A percentile compares a stretch with the other conserved stretches of the same genome.
phyloP scores from a whole-genome alignment of 1,140 invertebrate genomes.

The Sycophaga agraensis region DNA sequence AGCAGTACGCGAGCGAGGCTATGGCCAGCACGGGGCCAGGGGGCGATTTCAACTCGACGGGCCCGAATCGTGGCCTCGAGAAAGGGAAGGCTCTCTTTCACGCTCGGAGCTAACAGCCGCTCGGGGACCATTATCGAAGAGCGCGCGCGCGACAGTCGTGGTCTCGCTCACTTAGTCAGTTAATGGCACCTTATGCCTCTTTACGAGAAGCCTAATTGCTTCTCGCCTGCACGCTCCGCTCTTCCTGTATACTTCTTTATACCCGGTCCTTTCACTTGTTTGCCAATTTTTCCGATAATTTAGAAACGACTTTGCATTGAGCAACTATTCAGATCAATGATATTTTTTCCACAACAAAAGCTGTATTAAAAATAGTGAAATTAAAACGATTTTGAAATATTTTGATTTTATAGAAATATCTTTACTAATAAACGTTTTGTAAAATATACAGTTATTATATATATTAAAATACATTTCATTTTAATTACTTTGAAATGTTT shows the following conservation, averaged over 20 bases:
- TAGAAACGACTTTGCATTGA: too few relatives aligned
- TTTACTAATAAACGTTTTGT: too few relatives aligned
- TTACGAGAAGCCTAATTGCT: slow-evolving; percentile 27
- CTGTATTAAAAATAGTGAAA: too few relatives aligned
- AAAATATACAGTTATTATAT: too few relatives aligned
- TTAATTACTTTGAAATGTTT: too few relatives aligned
- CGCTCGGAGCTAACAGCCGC: slow-evolving; percentile 41
- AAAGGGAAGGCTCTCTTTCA: slow-evolving; percentile 29
- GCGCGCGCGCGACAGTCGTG: slow-evolving; percentile 19
- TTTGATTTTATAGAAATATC: too few relatives aligned
- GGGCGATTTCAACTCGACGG: slow-evolving; percentile 29
- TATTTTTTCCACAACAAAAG: too few relatives aligned
- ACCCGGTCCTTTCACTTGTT: too few relatives aligned
- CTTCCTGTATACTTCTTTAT: not conserved
- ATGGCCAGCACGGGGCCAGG: not conserved
- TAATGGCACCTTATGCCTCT: slow-evolving; percentile 43
- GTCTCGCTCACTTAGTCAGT: slow-evolving; percentile 35
- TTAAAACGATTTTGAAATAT: too few relatives aligned
- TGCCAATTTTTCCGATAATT: too few relatives aligned
- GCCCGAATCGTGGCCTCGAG: slow-evolving; percentile 1
- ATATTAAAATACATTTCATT: too few relatives aligned
- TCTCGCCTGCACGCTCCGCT: not conserved
- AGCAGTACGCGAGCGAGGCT: not conserved
- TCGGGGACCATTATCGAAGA: slow-evolving; percentile 44
- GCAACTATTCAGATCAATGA: too few relatives aligned